phyloP scores from a whole-genome alignment of 1,140 invertebrate species.

The Drosophila ficusphila region DNA sequence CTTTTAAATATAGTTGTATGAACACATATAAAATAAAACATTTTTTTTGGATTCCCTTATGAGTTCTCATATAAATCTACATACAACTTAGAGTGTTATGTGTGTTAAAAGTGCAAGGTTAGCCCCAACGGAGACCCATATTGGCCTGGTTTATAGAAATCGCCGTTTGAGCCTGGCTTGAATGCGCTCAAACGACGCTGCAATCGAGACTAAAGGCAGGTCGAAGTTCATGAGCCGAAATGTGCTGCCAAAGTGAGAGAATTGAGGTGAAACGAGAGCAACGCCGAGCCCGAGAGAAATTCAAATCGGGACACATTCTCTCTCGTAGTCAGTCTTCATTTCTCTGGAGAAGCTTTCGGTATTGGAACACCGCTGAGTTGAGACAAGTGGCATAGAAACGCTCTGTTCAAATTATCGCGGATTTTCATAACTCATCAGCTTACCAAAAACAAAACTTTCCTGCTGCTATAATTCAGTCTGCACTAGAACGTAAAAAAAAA shows the following conservation, averaged over 20 bases:
- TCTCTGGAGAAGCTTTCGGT: constrained; percentile 15
- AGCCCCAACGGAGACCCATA: background rate
- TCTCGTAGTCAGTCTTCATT: background rate
- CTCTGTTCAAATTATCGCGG: constrained; percentile 20
- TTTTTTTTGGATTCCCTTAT: too few relatives aligned
- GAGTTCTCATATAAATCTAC: too few relatives aligned
- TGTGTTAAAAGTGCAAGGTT: too few relatives aligned
- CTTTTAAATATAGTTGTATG: too few relatives aligned
- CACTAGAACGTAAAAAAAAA: too few relatives aligned
- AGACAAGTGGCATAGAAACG: constrained; percentile 45
- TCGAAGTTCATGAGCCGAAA: constrained; percentile 6
- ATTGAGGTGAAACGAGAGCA: constrained; percentile 12
- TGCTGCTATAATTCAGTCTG: background rate
- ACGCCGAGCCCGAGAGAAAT: background rate
- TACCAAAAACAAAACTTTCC: constrained; percentile 3
- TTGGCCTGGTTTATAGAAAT: constrained; percentile 3
- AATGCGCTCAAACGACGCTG: constrained; percentile 9
- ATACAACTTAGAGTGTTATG: too few relatives aligned
- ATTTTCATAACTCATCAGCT: constrained; percentile 10
- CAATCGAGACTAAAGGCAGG: constrained; percentile 26
- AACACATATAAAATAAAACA: too few relatives aligned
- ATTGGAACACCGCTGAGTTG: constrained; percentile 11
- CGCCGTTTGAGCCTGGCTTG: background rate
- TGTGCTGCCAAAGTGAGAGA: background rate
- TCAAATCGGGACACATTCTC: background rate